Percentiles rank a stretch among this genome's conserved stretches.
phyloP scores from a whole-genome alignment of 1,140 invertebrate genomes.

The Lepeophtheirus salmonis region DNA sequence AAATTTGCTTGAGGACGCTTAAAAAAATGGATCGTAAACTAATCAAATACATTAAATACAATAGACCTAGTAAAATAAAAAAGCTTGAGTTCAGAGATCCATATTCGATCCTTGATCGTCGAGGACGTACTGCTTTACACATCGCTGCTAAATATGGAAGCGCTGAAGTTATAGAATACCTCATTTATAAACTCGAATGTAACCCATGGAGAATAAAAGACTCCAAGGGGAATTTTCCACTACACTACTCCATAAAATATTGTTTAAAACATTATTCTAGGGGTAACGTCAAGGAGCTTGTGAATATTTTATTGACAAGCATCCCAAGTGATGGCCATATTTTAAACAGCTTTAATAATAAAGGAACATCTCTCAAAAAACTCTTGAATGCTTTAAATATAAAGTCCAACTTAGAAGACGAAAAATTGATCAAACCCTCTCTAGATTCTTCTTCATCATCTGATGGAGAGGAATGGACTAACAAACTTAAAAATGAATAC shows the following conservation, averaged over 20 bases:
- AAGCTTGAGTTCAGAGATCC: neutral
- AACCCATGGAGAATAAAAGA: neutral
- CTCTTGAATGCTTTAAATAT: neutral
- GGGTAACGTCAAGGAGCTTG: neutral
- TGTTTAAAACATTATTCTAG: neutral
- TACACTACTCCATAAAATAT: conserved; percentile 4
- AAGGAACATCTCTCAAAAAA: neutral
- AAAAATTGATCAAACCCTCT: neutral
- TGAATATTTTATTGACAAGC: neutral
- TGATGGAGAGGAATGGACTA: neutral
- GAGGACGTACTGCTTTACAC: conserved; percentile 4
- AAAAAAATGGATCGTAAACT: neutral
- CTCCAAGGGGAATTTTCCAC: neutral
- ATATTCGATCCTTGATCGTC: neutral
- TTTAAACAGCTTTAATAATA: neutral
- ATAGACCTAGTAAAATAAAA: neutral
- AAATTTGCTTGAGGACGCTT: neutral
- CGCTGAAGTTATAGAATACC: neutral
- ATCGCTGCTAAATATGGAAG: conserved; percentile 1
- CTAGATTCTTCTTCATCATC: neutral
- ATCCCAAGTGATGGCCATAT: neutral
- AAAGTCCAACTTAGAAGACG: neutral
- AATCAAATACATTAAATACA: neutral
- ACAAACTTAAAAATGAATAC: neutral
- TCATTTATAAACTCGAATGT: neutral